Base-by-base conservation (phyloP, 2,888 invertebrate species). In the Xestia sexstrigata region DNA sequence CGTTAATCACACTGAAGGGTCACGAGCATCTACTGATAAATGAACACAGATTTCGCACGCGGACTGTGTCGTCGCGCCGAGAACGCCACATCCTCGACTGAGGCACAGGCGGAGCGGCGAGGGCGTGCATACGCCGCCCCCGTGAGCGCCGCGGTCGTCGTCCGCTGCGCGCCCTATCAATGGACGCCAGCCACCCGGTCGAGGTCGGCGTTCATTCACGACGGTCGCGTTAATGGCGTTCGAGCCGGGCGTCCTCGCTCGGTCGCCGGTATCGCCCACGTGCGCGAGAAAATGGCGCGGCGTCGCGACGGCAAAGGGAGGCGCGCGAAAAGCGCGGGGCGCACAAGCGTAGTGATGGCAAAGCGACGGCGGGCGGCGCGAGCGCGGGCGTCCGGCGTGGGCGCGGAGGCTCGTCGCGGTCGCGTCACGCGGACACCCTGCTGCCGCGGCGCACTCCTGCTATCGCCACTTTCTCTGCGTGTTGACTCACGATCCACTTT, bases 71-170 rank as follows among this genome's bases (percentile, higher is more conserved):
- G 95, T 94, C 95, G 95, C 95, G 93, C 94, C 92, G 93, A 92
- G 94, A 93, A 94, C 96, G 95, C 95, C 94, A 95, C 95, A 95
- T 96, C 94, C 95, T 96, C 97, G 97, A 97, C 96, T 97, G 97
- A 97, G 97, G 96, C 96, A 96, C 95, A 96, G 95, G 95, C 95
- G 93, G 90, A 90, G 90, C 89, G 86, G 89, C 92, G 92, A 95
- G 95, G 96, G 97, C 95, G 95, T 95, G 94, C 93, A 92, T 92
- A 91, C 90, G 94, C 95, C 96, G 96, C 95, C 95, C 95, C 95
- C 94, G 94, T 93, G 91, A 88, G 90, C 91, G 90, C 92, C 88
- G 93, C 93, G 93, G 95, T 94, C 95, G 95, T 94, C 94, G 95
- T 92, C 95, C 95, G 95, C 94, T 92, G 93, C 93, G 95, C 95